A percentile compares a stretch with the other conserved stretches of the same genome.
Conservation (phyloP, 2,888 invertebrate species). For the Harpalus rubripes region DNA sequence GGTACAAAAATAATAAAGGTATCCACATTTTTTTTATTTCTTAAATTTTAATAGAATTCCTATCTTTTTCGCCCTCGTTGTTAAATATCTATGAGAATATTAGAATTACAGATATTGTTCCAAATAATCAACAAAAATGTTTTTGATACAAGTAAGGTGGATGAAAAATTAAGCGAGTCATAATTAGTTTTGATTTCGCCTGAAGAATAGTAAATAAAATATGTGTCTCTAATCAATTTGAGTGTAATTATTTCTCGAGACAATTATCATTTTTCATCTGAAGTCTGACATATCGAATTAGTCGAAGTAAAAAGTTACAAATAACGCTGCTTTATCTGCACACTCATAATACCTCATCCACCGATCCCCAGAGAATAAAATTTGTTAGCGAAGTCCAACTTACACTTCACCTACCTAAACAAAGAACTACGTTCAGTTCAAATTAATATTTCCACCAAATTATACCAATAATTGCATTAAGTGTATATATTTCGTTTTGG, state of each 20-base stretch:
- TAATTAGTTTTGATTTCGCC: conserved; percentile 14
- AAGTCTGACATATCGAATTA: conserved; percentile 57
- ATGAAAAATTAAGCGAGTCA: conserved; percentile 1
- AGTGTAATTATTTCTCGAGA: conserved; percentile 53
- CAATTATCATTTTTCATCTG: conserved; percentile 62
- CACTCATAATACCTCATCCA: conserved; percentile 54
- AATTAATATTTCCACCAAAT: conserved; percentile 4
- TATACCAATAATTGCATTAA: conserved; percentile 11
- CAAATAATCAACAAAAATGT: too few species aligned
- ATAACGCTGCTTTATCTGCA: conserved; percentile 49
- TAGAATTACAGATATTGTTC: too few species aligned
- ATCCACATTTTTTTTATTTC: too few species aligned
- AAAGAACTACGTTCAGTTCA: background rate
- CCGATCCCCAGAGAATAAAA: conserved; percentile 39
- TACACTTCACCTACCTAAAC: background rate
- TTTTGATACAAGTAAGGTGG: background rate
- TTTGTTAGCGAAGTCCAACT: conserved; percentile 45
- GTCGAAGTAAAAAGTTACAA: conserved; percentile 61
- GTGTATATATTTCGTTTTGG: too few species aligned
- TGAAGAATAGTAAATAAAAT: conserved; percentile 44
- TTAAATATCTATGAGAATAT: too few species aligned
- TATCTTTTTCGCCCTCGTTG: too few species aligned
- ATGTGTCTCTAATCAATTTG: conserved; percentile 35
- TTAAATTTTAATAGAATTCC: too few species aligned
- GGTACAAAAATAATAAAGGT: too few species aligned